Percentiles rank a stretch among this genome's conserved stretches.
Evolutionary conservation across 1,140 invertebrate species (phyloP).

Genomic region (Holotrichia oblita): DNA sequence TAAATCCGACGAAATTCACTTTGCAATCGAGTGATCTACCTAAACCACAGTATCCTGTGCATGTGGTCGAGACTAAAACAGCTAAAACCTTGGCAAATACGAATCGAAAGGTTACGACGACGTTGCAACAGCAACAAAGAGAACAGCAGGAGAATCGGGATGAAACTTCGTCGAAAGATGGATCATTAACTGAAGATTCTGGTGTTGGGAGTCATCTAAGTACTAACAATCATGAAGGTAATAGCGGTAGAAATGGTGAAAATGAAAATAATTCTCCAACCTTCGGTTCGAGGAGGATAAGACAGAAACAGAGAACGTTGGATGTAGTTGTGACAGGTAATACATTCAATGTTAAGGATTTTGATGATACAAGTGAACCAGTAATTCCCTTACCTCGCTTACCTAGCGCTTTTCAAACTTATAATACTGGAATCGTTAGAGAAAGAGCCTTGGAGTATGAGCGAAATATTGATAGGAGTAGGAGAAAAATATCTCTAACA

Average conservation of each 20-base stretch:
- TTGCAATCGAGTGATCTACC: constrained; percentile 78
- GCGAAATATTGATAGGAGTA: constrained; percentile 53
- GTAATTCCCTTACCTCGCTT: constrained; percentile 67
- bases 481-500: constrained; percentile 62
- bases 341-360: too few relatives aligned
- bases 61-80: constrained; percentile 71
- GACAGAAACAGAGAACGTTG: constrained; percentile 64
- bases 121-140: background rate
- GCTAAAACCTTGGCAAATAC: constrained; percentile 78
- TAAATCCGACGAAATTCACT: constrained; percentile 68
- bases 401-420: constrained; percentile 55
- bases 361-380: constrained; percentile 64
- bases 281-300: constrained; percentile 55
- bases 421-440: constrained; percentile 62
- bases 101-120: constrained; percentile 62
- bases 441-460: constrained; percentile 67
- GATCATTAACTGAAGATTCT: constrained; percentile 68
- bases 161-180: constrained; percentile 62
- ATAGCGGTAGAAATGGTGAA: constrained; percentile 53
- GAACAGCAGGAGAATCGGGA: constrained; percentile 51
- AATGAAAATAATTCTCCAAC: constrained; percentile 58
- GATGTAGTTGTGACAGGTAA: constrained; percentile 68
- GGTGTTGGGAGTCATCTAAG: constrained; percentile 69
- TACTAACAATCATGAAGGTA: constrained; percentile 58
- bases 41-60: constrained; percentile 74